A percentile compares a stretch with the other conserved stretches of the same genome.
phyloP scores from a whole-genome alignment of 2,797 vertebrate genomes.

The Tragopan temminckii region DNA sequence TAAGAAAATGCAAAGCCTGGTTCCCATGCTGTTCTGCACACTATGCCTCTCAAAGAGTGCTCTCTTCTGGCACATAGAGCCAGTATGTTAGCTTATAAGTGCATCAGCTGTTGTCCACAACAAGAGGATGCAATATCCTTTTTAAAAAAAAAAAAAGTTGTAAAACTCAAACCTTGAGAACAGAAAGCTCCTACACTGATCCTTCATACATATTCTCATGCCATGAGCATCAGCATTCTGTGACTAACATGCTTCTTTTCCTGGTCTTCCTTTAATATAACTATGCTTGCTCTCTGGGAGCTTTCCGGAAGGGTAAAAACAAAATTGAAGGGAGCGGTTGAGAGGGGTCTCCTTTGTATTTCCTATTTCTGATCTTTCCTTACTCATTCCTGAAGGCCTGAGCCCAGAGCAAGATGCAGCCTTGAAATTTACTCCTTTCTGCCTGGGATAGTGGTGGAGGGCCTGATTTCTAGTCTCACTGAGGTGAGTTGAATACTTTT shows the following conservation, averaged over 20 bases:
- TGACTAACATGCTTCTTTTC: background rate
- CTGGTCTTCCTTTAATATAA: background rate
- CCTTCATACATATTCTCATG: background rate
- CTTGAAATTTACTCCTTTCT: background rate
- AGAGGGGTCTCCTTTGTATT: rapidly evolving
- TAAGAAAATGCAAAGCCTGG: background rate
- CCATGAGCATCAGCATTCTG: background rate
- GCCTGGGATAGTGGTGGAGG: background rate
- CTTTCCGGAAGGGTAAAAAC: background rate
- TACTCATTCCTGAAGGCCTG: background rate
- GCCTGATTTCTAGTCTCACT: background rate
- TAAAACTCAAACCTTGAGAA: background rate
- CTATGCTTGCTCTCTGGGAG: background rate
- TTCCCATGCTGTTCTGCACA: background rate
- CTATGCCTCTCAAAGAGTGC: background rate
- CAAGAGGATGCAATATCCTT: background rate
- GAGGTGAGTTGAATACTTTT: background rate
- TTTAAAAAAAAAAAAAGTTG: background rate
- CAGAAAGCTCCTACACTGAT: background rate
- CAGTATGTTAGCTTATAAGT: background rate
- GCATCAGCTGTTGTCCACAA: background rate
- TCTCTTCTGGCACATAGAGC: background rate
- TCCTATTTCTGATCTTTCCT: background rate
- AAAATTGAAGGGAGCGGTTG: background rate
- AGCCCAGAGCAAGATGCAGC: background rate